Evolutionary conservation across 2,113 vertebrate species (phyloP), one percentile per base, ranked within the genome.

Genomic region (Patagioenas fasciata): DNA sequence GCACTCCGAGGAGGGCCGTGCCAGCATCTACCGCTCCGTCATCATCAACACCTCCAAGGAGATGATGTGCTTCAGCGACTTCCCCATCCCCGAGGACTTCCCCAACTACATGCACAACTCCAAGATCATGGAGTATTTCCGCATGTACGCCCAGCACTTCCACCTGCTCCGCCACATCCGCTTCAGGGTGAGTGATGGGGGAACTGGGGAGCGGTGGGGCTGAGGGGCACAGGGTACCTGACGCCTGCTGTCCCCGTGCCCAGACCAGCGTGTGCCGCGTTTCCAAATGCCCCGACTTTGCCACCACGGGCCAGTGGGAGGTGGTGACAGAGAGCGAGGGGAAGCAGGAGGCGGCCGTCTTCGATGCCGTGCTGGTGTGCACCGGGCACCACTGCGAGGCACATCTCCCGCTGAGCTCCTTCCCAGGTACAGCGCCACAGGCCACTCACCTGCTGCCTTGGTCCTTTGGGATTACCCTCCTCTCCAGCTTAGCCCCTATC

Each of bases 11-110:
- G 95, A 98, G 11, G 98, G 95, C 28, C 94, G 95, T 5, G 96
- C 98, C 96, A 98, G 98, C 92, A 98, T 99, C 90, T 99, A 99
- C 88, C 97, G 96, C 60, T 99, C 99, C 1, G 96, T 99, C 88
- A 96, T 99, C 92, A 98, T 97, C 94, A 99, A 99, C 95, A 98
- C 99, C 53, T 99, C 98, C 84, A 99, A 99, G 92, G 99, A 99
- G 95, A 98, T 99, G 97, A 99, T 99, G 98, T 99, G 99, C 96
- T 99, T 98, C 97, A 99, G 99, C 8, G 98, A 99, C 89, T 99
- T 98, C 58, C 99, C 98, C 71, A 98, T 99, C 94, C 99, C 99
- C 0, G 98, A 97, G 3, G 81, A 99, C 69, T 99, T 97, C 86
- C 98, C 99, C 60, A 99, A 99, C 98, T 99, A 95, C 97, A 98